These are phyloP conservation scores for Melanotaenia nigrans DNA, from an alignment of 2,797 vertebrate species.

Conservation along the genomic window DNA sequence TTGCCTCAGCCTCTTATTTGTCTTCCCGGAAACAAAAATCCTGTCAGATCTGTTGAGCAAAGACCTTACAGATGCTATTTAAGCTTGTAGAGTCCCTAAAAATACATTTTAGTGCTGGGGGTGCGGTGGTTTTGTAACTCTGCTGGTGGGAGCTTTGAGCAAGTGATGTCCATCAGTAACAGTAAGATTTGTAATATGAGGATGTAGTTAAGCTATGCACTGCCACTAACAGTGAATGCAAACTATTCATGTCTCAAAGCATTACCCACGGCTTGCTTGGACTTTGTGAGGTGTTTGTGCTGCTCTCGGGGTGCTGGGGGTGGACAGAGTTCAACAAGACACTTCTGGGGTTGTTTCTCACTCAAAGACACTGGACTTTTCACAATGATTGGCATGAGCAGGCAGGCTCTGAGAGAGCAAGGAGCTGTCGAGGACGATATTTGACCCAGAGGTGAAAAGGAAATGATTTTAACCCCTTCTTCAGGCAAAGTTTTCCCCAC, in stretches of 20 bases:
- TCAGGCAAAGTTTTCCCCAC: constrained; percentile 52
- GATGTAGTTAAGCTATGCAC: constrained; percentile 64
- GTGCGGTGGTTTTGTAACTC: constrained; percentile 55
- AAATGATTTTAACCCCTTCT: constrained; percentile 49
- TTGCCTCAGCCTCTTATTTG: constrained; percentile 59
- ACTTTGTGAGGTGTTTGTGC: constrained; percentile 53
- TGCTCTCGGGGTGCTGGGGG: constrained; percentile 35
- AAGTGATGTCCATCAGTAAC: constrained; percentile 62
- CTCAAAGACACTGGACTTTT: constrained; percentile 52
- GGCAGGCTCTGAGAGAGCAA: constrained; percentile 38
- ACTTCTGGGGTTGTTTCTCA: constrained; percentile 37
- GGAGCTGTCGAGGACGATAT: constrained; percentile 35
- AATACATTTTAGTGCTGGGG: constrained; percentile 53
- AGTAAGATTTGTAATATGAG: constrained; percentile 70
- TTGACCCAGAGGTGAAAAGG: constrained; percentile 48
- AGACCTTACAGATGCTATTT: constrained; percentile 61
- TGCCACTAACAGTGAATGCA: constrained; percentile 63
- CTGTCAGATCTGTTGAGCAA: constrained; percentile 52
- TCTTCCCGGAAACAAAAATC: constrained; percentile 52
- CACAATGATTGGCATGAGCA: constrained; percentile 34
- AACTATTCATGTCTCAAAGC: constrained; percentile 69
- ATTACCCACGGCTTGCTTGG: constrained; percentile 54
- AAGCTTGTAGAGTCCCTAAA: constrained; percentile 57
- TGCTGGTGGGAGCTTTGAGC: constrained; percentile 46
- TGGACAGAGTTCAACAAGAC: constrained; percentile 61